Evolutionary conservation across 2,888 invertebrate genomes (phyloP), one percentile per base, ranked within the genome.

Genomic region (Diachrysia chrysitis): DNA sequence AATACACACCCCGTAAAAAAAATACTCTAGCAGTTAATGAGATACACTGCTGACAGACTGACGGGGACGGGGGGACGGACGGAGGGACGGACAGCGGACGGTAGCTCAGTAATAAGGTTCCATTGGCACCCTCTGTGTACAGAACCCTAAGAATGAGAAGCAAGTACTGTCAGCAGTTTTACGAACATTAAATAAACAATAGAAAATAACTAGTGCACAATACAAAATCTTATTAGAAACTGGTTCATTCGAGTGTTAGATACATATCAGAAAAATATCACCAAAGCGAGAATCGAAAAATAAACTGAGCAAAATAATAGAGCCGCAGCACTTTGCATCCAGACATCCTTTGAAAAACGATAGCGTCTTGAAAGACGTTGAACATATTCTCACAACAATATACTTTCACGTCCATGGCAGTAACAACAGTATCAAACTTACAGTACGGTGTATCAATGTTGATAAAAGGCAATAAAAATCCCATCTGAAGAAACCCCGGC

Each of bases 381-480:
- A 62, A 67, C 67, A 63, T 67, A 61, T 9, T 0, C 12, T 14
- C 14, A 75, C 66, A 75, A 78, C 61, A 60, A 71, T 58, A 58
- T 61, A 12, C 63, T 54, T 51, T 46, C 66, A 51, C 23, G 58
- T 48, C 46, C 71, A n/a, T 67, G 58, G 25, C 64, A 59, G 70
- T 61, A 70, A 74, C 62, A 76, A 82, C 63, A 37, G 63, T 66
- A 72, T 68, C 63, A 67, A 76, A 80, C 78, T 76, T 66, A 10
- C 64, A 42, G 68, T 55, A 58, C 42, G 63, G 65, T 77, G 68
- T 66, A 71, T 69, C 71, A 71, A 68, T 77, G 63, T 70, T 73
- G 82, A 82, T 83, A 86, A 81, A 76, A 79, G 78, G 75, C 81
- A 84, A 85, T 85, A 85, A 86, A 85, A 86, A 78, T 79, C 72